Evolutionary conservation across 2,888 invertebrate genomes (phyloP).

Genomic region (Hirtodrosophila trivittata): DNA sequence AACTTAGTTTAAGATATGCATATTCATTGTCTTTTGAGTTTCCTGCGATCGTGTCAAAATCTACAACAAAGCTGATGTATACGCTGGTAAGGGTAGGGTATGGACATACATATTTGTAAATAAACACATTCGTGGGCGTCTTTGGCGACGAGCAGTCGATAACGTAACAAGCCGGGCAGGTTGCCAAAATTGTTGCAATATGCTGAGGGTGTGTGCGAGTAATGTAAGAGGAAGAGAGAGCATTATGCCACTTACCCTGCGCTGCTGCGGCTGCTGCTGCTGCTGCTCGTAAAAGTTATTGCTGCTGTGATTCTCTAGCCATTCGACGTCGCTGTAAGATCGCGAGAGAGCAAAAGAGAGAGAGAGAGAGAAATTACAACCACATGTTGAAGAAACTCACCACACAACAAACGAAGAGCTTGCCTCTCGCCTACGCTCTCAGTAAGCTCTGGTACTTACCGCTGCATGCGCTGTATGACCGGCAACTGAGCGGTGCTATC

Average conservation of each 20-base stretch:
- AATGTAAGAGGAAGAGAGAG: background rate
- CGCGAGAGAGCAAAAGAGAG: slow-evolving; percentile 22
- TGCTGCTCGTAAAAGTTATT: slow-evolving; percentile 67
- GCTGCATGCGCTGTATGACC: slow-evolving; percentile 87
- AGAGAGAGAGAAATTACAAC: slow-evolving; percentile 38
- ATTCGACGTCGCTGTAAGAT: slow-evolving; percentile 65
- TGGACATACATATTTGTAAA: slow-evolving; percentile 52
- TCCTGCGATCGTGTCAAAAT: too few species aligned
- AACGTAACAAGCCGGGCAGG: slow-evolving; percentile 68
- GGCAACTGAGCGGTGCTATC: slow-evolving; percentile 90
- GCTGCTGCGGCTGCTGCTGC: slow-evolving; percentile 58
- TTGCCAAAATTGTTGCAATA: slow-evolving; percentile 71
- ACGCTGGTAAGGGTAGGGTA: too few species aligned
- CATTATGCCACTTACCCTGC: slow-evolving; percentile 56
- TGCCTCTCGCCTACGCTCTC: slow-evolving; percentile 13
- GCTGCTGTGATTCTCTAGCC: slow-evolving; percentile 66
- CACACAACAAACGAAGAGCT: slow-evolving; percentile 56
- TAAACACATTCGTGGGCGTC: slow-evolving; percentile 65
- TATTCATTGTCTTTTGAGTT: too few species aligned
- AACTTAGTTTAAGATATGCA: too few species aligned
- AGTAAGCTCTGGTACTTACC: slow-evolving; percentile 83
- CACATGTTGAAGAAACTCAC: slow-evolving; percentile 69
- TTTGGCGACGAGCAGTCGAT: slow-evolving; percentile 57
- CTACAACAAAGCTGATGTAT: too few species aligned
- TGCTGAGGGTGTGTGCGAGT: slow-evolving; percentile 42